Conservation (phyloP, 2,113 vertebrate species). For the Salminus brasiliensis region DNA sequence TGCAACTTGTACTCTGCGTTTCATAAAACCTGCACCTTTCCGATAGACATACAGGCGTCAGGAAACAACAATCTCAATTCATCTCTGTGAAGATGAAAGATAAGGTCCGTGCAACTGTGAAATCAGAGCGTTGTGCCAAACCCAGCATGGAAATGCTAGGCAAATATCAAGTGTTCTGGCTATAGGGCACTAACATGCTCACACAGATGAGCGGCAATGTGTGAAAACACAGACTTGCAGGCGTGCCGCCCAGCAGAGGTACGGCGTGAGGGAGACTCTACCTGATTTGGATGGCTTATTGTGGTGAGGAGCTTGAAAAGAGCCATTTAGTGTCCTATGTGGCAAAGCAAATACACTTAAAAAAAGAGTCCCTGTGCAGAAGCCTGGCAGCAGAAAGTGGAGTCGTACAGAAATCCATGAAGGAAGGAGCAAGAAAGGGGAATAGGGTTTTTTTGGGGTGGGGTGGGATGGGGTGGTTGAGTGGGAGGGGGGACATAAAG, state of each 20-base stretch:
- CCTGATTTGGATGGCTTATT: conserved; percentile 36
- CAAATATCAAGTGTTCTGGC: background rate
- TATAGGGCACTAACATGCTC: background rate
- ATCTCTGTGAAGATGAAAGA: background rate
- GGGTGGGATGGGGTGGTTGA: background rate
- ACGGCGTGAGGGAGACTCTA: conserved; percentile 4
- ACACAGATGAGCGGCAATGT: background rate
- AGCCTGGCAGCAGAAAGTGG: conserved; percentile 10
- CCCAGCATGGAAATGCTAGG: background rate
- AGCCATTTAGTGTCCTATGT: conserved; percentile 8
- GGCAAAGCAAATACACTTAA: conserved; percentile 18
- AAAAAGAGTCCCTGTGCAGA: background rate
- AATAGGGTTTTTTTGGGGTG: background rate
- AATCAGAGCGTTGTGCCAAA: background rate
- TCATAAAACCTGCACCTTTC: conserved; percentile 9
- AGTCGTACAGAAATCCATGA: conserved; percentile 10
- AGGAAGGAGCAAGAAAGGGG: conserved; percentile 6
- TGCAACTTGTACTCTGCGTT: background rate
- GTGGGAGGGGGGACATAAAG: conserved; percentile 47
- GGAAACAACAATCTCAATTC: conserved; percentile 6
- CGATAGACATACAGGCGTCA: background rate
- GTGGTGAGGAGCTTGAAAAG: conserved; percentile 18
- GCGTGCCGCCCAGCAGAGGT: conserved; percentile 1
- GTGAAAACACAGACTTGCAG: conserved; percentile 17
- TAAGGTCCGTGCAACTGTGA: background rate